phyloP scores from a whole-genome alignment of 2,888 invertebrate genomes.

The Coremacera marginata region DNA sequence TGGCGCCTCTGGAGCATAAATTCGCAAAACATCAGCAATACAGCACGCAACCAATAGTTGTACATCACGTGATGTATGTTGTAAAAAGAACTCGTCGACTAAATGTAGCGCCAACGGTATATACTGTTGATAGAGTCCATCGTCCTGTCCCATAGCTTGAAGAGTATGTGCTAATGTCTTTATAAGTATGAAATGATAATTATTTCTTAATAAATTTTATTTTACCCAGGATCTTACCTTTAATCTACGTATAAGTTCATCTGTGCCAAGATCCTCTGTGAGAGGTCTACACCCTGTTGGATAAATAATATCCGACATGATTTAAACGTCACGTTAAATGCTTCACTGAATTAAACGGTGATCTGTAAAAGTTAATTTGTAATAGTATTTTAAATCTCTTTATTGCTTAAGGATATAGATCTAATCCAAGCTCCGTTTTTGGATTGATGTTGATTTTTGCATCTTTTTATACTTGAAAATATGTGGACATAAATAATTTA shows the following conservation, averaged over 20 bases:
- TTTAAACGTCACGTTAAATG: conserved; percentile 25
- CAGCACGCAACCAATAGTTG: conserved; percentile 96
- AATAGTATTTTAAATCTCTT: background rate
- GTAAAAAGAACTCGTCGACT: conserved; percentile 92
- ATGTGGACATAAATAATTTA: too few relatives aligned
- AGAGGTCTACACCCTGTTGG: conserved; percentile 96
- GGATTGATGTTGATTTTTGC: too few relatives aligned
- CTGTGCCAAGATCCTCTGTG: conserved; percentile 93
- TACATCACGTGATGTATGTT: conserved; percentile 91
- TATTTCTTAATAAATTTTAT: background rate
- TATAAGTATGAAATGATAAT: conserved; percentile 6
- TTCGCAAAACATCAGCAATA: conserved; percentile 95
- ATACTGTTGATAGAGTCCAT: conserved; percentile 92
- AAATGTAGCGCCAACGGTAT: conserved; percentile 92
- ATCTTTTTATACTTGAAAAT: too few relatives aligned
- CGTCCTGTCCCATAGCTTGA: conserved; percentile 97
- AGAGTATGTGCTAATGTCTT: conserved; percentile 91
- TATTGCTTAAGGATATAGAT: too few relatives aligned
- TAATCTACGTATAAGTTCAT: conserved; percentile 93
- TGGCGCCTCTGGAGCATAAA: conserved; percentile 98
- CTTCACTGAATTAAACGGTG: background rate
- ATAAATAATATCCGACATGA: conserved; percentile 90
- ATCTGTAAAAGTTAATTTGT: background rate
- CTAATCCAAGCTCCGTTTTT: too few relatives aligned
- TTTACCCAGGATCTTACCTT: conserved; percentile 75